Percentiles rank a stretch among this genome's conserved stretches.
Evolutionary conservation across 1,140 invertebrate species (phyloP).

Genomic region (Himalopsyche phryganea): DNA sequence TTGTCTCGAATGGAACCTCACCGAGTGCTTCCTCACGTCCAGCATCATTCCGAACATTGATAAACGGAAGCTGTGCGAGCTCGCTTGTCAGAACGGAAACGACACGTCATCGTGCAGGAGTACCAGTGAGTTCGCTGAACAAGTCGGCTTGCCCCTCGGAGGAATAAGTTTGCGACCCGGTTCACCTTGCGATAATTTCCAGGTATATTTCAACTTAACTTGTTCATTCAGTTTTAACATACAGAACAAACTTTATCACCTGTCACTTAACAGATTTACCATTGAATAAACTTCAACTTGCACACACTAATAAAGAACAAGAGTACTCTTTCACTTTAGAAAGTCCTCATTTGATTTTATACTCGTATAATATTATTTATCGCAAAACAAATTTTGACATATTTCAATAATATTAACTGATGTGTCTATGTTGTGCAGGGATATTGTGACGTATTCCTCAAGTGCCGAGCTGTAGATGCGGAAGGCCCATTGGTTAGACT

Average conservation of each 20-base stretch:
- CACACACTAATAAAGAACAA: too few species aligned
- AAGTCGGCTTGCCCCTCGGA: constrained; percentile 72
- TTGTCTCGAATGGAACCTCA: constrained; percentile 90
- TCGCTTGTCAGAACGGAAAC: constrained; percentile 89
- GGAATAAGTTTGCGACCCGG: constrained; percentile 89
- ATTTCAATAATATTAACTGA: too few species aligned
- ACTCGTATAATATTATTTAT: too few species aligned
- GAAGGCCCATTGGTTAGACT: constrained; percentile 94
- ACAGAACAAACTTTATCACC: too few species aligned
- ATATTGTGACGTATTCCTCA: constrained; percentile 98
- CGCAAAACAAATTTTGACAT: too few species aligned
- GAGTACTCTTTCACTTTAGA: too few species aligned
- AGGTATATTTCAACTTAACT: too few species aligned
- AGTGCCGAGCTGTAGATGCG: constrained; percentile 95
- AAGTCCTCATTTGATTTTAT: too few species aligned
- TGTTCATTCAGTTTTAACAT: too few species aligned
- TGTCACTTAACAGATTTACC: too few species aligned
- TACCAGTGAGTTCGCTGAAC: constrained; percentile 76
- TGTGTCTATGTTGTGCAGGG: constrained; percentile 69
- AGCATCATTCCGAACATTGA: constrained; percentile 76
- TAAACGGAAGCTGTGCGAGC: constrained; percentile 87
- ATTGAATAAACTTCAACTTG: too few species aligned
- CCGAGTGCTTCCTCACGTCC: constrained; percentile 95
- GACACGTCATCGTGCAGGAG: constrained; percentile 75
- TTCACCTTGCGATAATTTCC: constrained; percentile 97